phyloP scores from a whole-genome alignment of 2,888 invertebrate species.

The Lithophane leautieri region DNA sequence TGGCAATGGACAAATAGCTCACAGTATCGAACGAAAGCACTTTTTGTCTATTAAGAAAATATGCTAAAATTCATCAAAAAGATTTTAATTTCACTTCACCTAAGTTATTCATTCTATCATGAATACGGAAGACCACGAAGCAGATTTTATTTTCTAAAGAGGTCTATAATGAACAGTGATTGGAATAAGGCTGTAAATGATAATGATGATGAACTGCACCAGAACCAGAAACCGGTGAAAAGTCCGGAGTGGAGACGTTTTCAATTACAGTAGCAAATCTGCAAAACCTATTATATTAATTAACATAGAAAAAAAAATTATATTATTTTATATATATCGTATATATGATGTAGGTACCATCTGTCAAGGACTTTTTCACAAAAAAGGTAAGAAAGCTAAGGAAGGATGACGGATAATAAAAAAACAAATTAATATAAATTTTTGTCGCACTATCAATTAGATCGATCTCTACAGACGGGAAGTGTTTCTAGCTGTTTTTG shows the following conservation, averaged over 20 bases:
- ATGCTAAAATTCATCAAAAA: neutral
- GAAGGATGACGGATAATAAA: neutral
- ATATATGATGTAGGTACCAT: no score
- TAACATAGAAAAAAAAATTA: no score
- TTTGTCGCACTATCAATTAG: conserved; percentile 25
- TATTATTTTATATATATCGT: no score
- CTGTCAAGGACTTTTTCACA: neutral
- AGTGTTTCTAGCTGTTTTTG: conserved; percentile 31
- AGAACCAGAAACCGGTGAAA: neutral
- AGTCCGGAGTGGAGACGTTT: no score
- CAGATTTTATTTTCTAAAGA: neutral
- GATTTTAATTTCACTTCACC: neutral
- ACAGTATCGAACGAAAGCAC: neutral
- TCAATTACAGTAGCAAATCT: no score
- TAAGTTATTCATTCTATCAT: neutral
- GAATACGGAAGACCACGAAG: neutral
- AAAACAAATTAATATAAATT: conserved; percentile 22
- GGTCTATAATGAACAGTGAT: neutral
- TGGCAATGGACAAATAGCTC: neutral
- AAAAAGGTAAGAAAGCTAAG: neutral
- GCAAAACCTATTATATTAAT: no score
- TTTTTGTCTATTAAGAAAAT: neutral
- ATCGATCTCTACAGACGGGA: conserved; percentile 39
- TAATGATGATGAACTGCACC: neutral
- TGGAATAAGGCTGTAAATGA: neutral